Evolutionary conservation across 2,888 invertebrate genomes (phyloP).

Genomic region (Argyra leucocephala): DNA sequence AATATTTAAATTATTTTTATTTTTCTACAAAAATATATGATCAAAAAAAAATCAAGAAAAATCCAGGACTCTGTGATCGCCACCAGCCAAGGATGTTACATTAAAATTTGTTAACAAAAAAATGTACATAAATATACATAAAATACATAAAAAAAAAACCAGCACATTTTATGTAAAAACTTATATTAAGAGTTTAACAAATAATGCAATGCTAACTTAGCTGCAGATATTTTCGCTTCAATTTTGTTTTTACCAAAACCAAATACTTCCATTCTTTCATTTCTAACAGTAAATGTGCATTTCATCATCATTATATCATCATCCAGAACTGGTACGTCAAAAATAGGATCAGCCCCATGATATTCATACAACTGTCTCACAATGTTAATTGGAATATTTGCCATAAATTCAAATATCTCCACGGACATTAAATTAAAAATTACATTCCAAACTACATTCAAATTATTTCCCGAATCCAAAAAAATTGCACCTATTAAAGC

Average conservation of each 20-base stretch:
- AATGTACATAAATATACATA: no score
- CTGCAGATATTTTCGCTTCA: constrained; percentile 66
- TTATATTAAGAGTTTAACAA: background rate
- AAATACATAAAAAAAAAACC: no score
- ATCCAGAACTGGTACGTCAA: constrained; percentile 40
- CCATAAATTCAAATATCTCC: constrained; percentile 75
- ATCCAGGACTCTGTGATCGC: no score
- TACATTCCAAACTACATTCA: constrained; percentile 69
- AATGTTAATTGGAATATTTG: constrained; percentile 78
- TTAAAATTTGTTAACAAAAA: no score
- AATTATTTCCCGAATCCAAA: constrained; percentile 66
- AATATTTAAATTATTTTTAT: no score
- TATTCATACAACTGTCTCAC: constrained; percentile 78
- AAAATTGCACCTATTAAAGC: constrained; percentile 85
- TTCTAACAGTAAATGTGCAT: constrained; percentile 53
- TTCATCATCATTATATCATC: constrained; percentile 49
- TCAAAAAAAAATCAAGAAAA: no score
- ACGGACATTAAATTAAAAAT: constrained; percentile 73
- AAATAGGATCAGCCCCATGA: constrained; percentile 64
- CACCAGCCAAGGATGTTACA: no score
- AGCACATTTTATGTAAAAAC: no score
- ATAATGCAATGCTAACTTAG: constrained; percentile 61
- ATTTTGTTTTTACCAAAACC: constrained; percentile 63
- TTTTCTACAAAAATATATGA: no score
- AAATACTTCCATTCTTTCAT: constrained; percentile 50